Conservation (phyloP, 2,797 vertebrate genomes). For the Dendrocincla fuliginosa region DNA sequence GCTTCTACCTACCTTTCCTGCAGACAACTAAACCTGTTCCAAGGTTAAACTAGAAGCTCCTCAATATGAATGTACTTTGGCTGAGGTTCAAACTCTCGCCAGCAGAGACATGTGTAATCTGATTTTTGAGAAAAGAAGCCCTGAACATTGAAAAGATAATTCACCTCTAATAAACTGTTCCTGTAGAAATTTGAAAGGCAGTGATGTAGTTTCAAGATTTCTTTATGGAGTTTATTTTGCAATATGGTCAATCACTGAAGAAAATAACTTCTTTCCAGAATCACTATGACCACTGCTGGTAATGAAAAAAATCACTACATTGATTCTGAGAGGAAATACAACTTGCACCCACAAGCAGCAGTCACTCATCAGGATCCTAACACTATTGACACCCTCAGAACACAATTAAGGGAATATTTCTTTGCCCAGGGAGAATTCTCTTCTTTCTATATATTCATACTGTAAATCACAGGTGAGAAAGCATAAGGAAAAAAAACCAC, state of each 20-base stretch:
- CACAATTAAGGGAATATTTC: neutral
- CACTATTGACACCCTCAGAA: neutral
- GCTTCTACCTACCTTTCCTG: neutral
- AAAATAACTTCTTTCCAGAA: neutral
- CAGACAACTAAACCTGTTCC: slow-evolving; percentile 10
- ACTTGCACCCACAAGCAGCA: neutral
- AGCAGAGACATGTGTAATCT: neutral
- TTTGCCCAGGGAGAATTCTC: neutral
- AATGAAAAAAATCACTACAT: neutral
- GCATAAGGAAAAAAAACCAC: neutral
- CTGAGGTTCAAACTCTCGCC: neutral
- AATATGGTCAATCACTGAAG: neutral
- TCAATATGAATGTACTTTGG: neutral
- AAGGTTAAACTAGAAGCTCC: slow-evolving; percentile 9
- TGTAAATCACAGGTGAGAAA: neutral
- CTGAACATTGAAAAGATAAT: neutral
- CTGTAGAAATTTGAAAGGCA: neutral
- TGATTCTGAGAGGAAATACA: neutral
- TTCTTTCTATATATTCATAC: neutral
- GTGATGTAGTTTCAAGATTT: neutral
- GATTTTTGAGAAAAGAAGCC: neutral
- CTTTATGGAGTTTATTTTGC: neutral
- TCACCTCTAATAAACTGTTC: neutral
- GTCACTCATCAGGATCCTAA: neutral
- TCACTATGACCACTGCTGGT: neutral